These are phyloP conservation scores for Drosophila kikkawai DNA, from an alignment of 1,140 invertebrate species.

Conservation along the genomic window DNA sequence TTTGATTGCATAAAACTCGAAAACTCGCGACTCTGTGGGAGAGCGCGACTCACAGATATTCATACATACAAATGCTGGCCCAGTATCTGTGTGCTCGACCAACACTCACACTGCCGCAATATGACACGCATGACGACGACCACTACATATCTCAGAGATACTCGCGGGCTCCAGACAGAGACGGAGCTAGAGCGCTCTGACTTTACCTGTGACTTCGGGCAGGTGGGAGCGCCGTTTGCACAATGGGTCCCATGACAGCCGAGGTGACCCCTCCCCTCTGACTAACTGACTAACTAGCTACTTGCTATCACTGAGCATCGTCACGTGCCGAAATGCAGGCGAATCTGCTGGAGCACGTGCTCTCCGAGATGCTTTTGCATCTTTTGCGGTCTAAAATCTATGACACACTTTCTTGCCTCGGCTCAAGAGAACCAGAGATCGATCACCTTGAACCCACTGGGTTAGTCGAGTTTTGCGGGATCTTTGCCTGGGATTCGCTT, in stretches of 20 bases:
- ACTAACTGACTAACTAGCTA: constrained; percentile 3
- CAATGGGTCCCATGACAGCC: constrained; percentile 61
- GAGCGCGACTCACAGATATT: constrained; percentile 52
- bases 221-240: constrained; percentile 59
- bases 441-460: constrained; percentile 65
- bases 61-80: not conserved
- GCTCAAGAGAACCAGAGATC: constrained; percentile 5
- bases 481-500: constrained; percentile 50
- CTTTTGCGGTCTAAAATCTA: not conserved
- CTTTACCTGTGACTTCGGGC: constrained; percentile 47
- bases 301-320: constrained; percentile 18
- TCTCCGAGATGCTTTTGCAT: not conserved
- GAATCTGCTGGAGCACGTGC: constrained; percentile 10
- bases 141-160: constrained; percentile 58
- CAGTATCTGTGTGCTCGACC: constrained; percentile 25
- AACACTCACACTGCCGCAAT: constrained; percentile 47
- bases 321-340: constrained; percentile 24
- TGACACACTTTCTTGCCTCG: constrained; percentile 8
- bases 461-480: constrained; percentile 23
- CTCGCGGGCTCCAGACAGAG: constrained; percentile 37
- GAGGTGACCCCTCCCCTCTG: constrained; percentile 22
- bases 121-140: constrained; percentile 25
- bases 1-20: constrained; percentile 75
- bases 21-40: constrained; percentile 63
- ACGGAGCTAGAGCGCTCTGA: constrained; percentile 43